These are phyloP conservation scores for Acromyrmex heyeri DNA, from an alignment of 1,140 invertebrate genomes.

Conservation along the genomic window DNA sequence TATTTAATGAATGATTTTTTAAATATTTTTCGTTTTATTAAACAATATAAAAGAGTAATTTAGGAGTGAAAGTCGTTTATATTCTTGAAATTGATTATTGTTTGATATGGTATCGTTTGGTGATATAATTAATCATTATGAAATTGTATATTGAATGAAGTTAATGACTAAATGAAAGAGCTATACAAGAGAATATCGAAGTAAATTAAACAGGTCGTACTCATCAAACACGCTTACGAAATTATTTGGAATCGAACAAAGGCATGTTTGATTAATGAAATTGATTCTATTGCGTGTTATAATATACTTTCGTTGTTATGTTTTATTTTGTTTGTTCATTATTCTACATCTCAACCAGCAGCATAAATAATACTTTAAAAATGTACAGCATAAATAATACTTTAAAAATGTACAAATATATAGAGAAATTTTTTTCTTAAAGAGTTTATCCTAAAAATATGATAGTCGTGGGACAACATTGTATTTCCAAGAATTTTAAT, in stretches of 20 bases:
- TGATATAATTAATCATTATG: constrained; percentile 22
- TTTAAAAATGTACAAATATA: constrained; percentile 5
- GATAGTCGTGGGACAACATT: no score
- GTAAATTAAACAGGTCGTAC: constrained; percentile 23
- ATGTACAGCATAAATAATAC: constrained; percentile 29
- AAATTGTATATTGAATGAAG: background rate
- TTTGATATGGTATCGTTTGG: background rate
- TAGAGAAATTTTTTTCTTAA: no score
- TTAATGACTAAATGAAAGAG: constrained; percentile 22
- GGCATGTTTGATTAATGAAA: constrained; percentile 50
- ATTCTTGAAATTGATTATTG: background rate
- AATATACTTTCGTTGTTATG: constrained; percentile 32
- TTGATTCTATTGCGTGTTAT: constrained; percentile 35
- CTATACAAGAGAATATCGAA: constrained; percentile 26
- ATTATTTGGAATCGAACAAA: constrained; percentile 23
- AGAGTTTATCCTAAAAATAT: no score
- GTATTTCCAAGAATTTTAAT: no score
- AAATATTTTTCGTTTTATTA: background rate
- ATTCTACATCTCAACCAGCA: background rate
- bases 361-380: constrained; percentile 2
- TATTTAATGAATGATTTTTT: background rate
- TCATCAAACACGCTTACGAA: constrained; percentile 21
- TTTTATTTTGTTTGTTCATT: constrained; percentile 29
- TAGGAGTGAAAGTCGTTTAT: background rate
- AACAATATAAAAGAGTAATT: background rate